phyloP scores from a whole-genome alignment of 2,797 vertebrate species.

The Sebastiscus tertius region DNA sequence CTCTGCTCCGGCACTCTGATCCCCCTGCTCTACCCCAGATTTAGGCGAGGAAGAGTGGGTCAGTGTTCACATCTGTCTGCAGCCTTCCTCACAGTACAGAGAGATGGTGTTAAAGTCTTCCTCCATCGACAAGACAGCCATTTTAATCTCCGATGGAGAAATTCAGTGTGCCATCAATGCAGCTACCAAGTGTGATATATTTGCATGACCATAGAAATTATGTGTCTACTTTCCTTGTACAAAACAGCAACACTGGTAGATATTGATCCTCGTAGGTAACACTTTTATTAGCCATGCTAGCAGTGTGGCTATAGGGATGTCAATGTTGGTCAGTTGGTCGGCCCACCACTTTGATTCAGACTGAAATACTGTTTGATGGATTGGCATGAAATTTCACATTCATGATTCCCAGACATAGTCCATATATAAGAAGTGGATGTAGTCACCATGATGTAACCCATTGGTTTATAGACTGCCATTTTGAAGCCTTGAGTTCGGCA shows the following conservation, averaged over 20 bases:
- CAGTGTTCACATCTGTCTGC: conserved; percentile 71
- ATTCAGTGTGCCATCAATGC: background rate
- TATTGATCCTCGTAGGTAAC: background rate
- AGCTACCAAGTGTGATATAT: background rate
- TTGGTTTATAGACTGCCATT: too few relatives aligned
- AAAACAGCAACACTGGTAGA: background rate
- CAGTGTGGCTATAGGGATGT: background rate
- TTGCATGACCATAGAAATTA: background rate
- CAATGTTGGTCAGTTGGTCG: too few relatives aligned
- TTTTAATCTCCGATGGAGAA: conserved; percentile 40
- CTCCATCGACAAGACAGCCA: conserved; percentile 29
- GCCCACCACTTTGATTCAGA: too few relatives aligned
- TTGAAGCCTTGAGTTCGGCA: too few relatives aligned
- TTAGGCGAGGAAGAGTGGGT: conserved; percentile 64
- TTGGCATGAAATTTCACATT: too few relatives aligned
- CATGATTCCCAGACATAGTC: too few relatives aligned
- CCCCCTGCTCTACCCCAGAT: conserved; percentile 56
- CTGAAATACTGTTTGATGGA: too few relatives aligned
- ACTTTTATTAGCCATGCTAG: background rate
- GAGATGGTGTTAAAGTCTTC: conserved; percentile 28
- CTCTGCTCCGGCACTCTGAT: conserved; percentile 66
- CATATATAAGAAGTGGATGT: too few relatives aligned
- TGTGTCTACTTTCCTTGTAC: background rate
- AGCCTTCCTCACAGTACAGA: conserved; percentile 30
- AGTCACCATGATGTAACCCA: too few relatives aligned